Percentiles rank a stretch among this genome's conserved stretches.
Conservation (phyloP, 2,113 vertebrate genomes). For the Protobothrops mucrosquamatus region DNA sequence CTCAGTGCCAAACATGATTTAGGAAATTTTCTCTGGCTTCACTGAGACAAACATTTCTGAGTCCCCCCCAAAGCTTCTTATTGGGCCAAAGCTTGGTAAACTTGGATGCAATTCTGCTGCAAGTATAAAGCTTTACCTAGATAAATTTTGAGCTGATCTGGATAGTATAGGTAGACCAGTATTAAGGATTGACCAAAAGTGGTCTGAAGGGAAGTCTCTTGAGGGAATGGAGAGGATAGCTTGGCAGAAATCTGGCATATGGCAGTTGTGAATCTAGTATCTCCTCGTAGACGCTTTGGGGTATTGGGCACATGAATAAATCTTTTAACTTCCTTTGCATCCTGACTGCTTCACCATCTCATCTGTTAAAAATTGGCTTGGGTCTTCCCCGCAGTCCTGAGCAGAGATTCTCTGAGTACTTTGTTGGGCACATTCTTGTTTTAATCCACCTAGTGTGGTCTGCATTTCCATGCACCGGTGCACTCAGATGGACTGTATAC, state of each 20-base stretch:
- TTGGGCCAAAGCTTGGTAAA: neutral
- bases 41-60: neutral
- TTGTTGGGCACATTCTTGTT: neutral
- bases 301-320: neutral
- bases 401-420: conserved; percentile 95
- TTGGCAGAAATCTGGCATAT: neutral
- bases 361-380: neutral
- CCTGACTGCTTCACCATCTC: neutral
- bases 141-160: neutral
- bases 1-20: no score
- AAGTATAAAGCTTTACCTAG: neutral
- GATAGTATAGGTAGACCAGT: neutral
- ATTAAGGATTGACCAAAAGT: neutral
- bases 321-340: neutral
- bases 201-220: neutral
- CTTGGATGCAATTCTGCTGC: no score
- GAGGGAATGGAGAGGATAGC: neutral
- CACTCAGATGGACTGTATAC: neutral
- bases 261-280: neutral
- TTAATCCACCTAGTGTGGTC: neutral
- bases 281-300: neutral
- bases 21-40: neutral
- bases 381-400: conserved; percentile 81
- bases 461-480: neutral
- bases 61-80: neutral